Percentiles rank a stretch among this genome's conserved stretches.
These are phyloP conservation scores for Limnothrissa miodon DNA, from an alignment of 2,113 vertebrate genomes.

Conservation along the genomic window DNA sequence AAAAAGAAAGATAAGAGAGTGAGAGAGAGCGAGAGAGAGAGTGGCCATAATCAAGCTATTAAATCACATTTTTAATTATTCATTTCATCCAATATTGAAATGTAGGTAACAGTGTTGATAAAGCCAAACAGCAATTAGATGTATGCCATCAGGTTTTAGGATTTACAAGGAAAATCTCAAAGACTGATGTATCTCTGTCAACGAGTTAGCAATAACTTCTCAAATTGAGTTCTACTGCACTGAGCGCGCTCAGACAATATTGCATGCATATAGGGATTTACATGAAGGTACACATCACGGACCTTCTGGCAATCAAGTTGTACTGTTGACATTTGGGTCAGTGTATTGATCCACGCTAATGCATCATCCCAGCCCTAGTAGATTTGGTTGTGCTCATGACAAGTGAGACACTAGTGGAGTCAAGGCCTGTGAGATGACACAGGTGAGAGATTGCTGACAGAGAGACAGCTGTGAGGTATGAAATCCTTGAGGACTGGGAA, in stretches of 20 bases:
- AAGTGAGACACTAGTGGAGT: not conserved
- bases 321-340: not conserved
- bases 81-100: too few relatives aligned
- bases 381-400: not conserved
- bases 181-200: too few relatives aligned
- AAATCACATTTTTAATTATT: too few relatives aligned
- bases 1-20: too few relatives aligned
- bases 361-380: not conserved
- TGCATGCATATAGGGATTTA: not conserved
- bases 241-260: not conserved
- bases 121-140: too few relatives aligned
- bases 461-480: conserved; percentile 8
- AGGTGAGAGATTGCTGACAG: conserved; percentile 10
- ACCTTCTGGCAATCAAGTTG: not conserved
- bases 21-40: too few relatives aligned
- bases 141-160: too few relatives aligned
- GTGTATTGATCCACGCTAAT: not conserved
- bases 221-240: too few relatives aligned
- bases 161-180: too few relatives aligned
- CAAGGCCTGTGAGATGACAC: not conserved
- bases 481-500: not conserved
- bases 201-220: too few relatives aligned
- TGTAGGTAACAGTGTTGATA: too few relatives aligned
- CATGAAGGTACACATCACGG: not conserved
- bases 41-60: too few relatives aligned